Evolutionary conservation across 92 coral and sea anemone species (phyloP), one percentile per base, ranked within the genome.

Genomic region (Scolanthus callimorphus): DNA sequence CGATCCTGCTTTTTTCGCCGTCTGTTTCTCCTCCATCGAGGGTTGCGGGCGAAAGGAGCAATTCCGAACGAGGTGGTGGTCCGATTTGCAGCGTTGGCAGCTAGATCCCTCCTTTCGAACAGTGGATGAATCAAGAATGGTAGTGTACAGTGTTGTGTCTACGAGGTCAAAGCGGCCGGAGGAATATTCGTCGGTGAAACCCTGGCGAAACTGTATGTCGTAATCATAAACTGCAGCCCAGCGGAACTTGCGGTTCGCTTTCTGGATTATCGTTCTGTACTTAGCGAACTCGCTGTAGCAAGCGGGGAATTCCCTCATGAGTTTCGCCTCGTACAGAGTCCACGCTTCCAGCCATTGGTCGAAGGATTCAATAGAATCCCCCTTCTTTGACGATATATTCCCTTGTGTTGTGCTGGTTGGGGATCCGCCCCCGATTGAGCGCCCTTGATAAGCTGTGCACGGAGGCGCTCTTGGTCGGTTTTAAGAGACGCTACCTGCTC

Each of bases 41-140:
- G 45, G 6, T 57, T 59, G 37, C 52, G 52, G 28, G 15, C 77
- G 69, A 70, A 70, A 70, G 54, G 68, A 48, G 44, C 77, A 70
- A 29, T 70, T 52, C 0, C 68, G 51, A 1, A 70, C 60, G 11
- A 53, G 20, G 23, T 71, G 79, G 31, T 60, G 9, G 8, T 17
- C 25, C 4, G 70, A 73, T 20, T 63, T 53, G 48, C 80, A 63
- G 12, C 71, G 65, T 19, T 62, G 72, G 49, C 80, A 73, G 3
- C 20, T 12, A 13, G 31, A 11, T 27, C 69, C 54, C 12, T 73
- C 80, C 20, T 63, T 63, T 3, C 71, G 0, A 1, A 73, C 60
- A 20, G 63, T 54, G 17, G 72, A 54, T 25, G 65, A 62, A 37
- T 73, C 71, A 30, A 73, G 46, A 15, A 73, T 62, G 1, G 80